Percentiles rank a stretch among this genome's conserved stretches.
These are phyloP conservation scores for Pachydiplax longipennis DNA, from an alignment of 2,888 invertebrate genomes.

Conservation along the genomic window DNA sequence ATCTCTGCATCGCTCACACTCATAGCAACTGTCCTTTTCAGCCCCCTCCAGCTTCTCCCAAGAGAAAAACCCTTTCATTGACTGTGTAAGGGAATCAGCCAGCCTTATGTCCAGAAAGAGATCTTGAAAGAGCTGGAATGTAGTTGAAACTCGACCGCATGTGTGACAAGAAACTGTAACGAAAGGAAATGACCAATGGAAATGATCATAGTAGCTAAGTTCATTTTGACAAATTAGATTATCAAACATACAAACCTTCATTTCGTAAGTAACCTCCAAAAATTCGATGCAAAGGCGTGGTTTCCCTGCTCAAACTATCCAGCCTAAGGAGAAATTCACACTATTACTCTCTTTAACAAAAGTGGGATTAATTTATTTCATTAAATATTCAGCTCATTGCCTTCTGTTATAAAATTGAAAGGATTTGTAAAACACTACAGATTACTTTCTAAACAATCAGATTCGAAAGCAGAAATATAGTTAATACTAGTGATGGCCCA, in stretches of 20 bases:
- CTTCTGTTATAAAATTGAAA: too few species aligned
- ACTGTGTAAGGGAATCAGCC: slow-evolving; percentile 85
- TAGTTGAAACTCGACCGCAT: slow-evolving; percentile 91
- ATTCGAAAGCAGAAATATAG: too few species aligned
- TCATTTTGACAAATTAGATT: background rate
- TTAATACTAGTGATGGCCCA: too few species aligned
- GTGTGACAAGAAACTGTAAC: slow-evolving; percentile 81
- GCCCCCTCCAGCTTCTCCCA: slow-evolving; percentile 90
- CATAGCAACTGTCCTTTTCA: slow-evolving; percentile 69
- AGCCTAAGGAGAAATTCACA: slow-evolving; percentile 61
- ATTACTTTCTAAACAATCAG: too few species aligned
- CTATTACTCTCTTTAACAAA: background rate
- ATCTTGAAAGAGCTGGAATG: slow-evolving; percentile 96
- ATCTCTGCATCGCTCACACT: slow-evolving; percentile 91
- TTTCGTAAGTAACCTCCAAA: slow-evolving; percentile 94
- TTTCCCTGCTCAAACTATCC: slow-evolving; percentile 92
- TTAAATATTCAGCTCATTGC: too few species aligned
- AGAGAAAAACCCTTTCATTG: slow-evolving; percentile 87
- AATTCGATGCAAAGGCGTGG: slow-evolving; percentile 94
- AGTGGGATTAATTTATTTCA: too few species aligned
- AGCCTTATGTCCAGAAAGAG: slow-evolving; percentile 89
- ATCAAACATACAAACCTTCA: slow-evolving; percentile 61
- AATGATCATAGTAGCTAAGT: background rate
- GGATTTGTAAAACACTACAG: too few species aligned
- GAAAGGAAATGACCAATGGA: slow-evolving; percentile 35